phyloP scores from a whole-genome alignment of 2,888 invertebrate genomes.

The Sinhomidia bicolor region DNA sequence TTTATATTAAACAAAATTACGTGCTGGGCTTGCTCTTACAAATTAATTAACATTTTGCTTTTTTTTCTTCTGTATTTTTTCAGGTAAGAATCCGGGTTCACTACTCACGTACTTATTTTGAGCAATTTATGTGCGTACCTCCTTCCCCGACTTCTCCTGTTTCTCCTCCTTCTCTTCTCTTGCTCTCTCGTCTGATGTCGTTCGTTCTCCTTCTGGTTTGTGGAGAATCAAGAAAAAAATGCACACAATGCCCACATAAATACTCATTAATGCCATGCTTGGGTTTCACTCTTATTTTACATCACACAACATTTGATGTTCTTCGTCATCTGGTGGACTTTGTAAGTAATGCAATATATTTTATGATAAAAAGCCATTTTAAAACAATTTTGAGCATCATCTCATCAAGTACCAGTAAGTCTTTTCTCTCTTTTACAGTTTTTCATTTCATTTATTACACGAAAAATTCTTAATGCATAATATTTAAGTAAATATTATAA shows the following conservation, averaged over 20 bases:
- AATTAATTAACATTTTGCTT: constrained; percentile 58
- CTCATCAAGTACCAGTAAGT: too few relatives aligned
- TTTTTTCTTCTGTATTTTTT: constrained; percentile 46
- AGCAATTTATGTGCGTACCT: neutral
- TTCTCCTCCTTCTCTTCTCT: constrained; percentile 3
- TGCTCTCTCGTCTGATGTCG: too few relatives aligned
- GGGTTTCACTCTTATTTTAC: neutral
- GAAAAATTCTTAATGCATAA: too few relatives aligned
- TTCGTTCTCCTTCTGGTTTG: neutral
- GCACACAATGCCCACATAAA: too few relatives aligned
- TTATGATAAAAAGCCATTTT: neutral
- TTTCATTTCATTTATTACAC: too few relatives aligned
- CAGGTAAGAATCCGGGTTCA: constrained; percentile 64
- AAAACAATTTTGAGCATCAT: too few relatives aligned
- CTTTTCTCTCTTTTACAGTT: too few relatives aligned
- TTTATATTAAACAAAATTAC: constrained; percentile 38
- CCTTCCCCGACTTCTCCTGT: neutral
- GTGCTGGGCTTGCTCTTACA: constrained; percentile 52
- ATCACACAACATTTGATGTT: neutral
- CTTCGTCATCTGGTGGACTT: constrained; percentile 9
- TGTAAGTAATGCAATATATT: constrained; percentile 38
- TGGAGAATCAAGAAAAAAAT: too few relatives aligned
- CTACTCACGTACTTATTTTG: constrained; percentile 41
- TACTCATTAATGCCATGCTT: too few relatives aligned
- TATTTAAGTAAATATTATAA: too few relatives aligned